A percentile compares a stretch with the other conserved stretches of the same genome.
phyloP scores from a whole-genome alignment of 2,888 invertebrate species.

The Mythimna impura region DNA sequence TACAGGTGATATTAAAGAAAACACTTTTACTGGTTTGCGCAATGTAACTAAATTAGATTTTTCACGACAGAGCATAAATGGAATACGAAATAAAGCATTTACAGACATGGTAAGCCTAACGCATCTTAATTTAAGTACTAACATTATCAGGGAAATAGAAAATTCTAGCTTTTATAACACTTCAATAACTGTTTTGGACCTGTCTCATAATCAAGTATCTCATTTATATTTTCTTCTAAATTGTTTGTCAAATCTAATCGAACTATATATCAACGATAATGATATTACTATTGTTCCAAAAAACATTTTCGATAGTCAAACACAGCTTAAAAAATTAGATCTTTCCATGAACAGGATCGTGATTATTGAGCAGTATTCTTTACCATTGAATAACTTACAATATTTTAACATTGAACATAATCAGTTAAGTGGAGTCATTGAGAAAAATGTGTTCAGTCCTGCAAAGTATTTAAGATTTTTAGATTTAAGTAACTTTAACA shows the following conservation, averaged over 20 bases:
- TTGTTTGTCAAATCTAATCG: slow-evolving; percentile 72
- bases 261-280: slow-evolving; percentile 78
- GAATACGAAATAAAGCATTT: slow-evolving; percentile 75
- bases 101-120: slow-evolving; percentile 67
- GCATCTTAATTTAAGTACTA: slow-evolving; percentile 78
- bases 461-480: slow-evolving; percentile 78
- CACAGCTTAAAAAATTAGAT: slow-evolving; percentile 74
- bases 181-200: slow-evolving; percentile 73
- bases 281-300: slow-evolving; percentile 68
- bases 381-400: slow-evolving; percentile 80
- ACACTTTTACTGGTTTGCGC: slow-evolving; percentile 76
- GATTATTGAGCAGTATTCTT: slow-evolving; percentile 73
- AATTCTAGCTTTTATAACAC: slow-evolving; percentile 72
- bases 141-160: slow-evolving; percentile 73
- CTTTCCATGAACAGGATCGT: slow-evolving; percentile 79
- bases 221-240: slow-evolving; percentile 74
- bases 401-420: slow-evolving; percentile 78
- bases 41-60: slow-evolving; percentile 73
- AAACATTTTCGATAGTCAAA: slow-evolving; percentile 73
- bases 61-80: slow-evolving; percentile 73
- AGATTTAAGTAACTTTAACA: slow-evolving; percentile 77
- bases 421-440: slow-evolving; percentile 71
- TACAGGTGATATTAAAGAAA: slow-evolving; percentile 71
- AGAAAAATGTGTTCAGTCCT: slow-evolving; percentile 76
- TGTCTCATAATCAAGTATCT: slow-evolving; percentile 77